Base-by-base conservation (phyloP, 2,888 invertebrate genomes). In the Scaptomyza tumidula region DNA sequence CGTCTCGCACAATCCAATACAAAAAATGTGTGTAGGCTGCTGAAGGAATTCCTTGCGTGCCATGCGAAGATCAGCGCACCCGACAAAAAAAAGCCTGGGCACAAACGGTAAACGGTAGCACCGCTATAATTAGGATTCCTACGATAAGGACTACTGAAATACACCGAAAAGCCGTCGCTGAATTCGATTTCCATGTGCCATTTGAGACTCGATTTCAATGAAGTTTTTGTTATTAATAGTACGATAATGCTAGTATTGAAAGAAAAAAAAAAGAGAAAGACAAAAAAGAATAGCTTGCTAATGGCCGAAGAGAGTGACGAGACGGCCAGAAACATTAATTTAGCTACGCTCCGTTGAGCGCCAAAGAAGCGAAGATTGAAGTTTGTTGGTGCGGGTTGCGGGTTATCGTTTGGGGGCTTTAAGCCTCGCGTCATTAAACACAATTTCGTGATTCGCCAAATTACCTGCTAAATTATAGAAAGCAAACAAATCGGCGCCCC, bases 371-470 rank as follows among this genome's bases (percentile, higher is more conserved):
- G 14, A 39, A 39, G 14, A 39, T 7, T 16, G 71, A 71, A 24
- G 57, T 31, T 56, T 78, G 64, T 37, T 24, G 16, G 13, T 13
- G 41, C 13, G 48, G 31, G 56, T 44, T 50, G n/a, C 10, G 37
- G 52, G 52, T 14, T 50, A 50, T 2, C 50, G 33, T 43, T 41
- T 43, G 48, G 29, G 6, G 13, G 39, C 50, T 53, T 59, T 33
- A 54, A 57, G 66, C 62, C 44, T 78, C 75, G 84, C 71, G 71
- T 83, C 83, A 83, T 84, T 84, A 88, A 84, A 84, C 85, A 84
- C 87, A 88, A 84, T 81, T 88, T 88, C 88, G 88, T 84, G 83
- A 88, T 84, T 78, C 83, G 88, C 87, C 85, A 84, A 84, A 84
- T 84, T 84, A 88, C 85, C 81, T 88, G 83, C 88, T 81, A 84